Evolutionary conservation across 2,888 invertebrate genomes (phyloP), one percentile per base, ranked within the genome.

Genomic region (Leptopterna dolabrata): DNA sequence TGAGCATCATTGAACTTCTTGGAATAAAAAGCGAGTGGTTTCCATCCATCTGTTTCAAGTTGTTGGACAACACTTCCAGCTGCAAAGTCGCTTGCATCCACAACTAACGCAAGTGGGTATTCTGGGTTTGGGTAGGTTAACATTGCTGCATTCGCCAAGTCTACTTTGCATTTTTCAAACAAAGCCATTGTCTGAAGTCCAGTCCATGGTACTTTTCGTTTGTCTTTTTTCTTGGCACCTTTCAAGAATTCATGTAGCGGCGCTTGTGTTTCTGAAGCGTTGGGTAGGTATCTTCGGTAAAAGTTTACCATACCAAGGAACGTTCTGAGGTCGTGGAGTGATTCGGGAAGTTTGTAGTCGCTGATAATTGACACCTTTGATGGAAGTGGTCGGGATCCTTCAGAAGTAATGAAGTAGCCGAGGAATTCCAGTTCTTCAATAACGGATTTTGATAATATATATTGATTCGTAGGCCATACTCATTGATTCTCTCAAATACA

Each of bases 221-320:
- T n/a, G n/a, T n/a, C n/a, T n/a, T n/a, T n/a, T n/a, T n/a, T n/a
- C n/a, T n/a, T n/a, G n/a, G n/a, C n/a, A n/a, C n/a, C n/a, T 29
- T 24, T 45, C 29, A n/a, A n/a, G n/a, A n/a, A n/a, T 24, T 84
- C 87, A n/a, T 80, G 41, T 14, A 90, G 45, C 9, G 73, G 71
- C 29, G 87, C 86, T 47, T 85, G 91, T 2, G 88, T 85, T 36
- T 89, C 24, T 1, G 92, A 91, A 3, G 92, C 91, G 4, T 91
- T 45, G 2, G 91, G 91, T 0, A 92, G 88, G 88, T 90, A 92
- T 14, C 91, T 87, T 3, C 92, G 86, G 51, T 91, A 91, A 89
- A 91, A 91, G 91, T 92, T 0, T 91, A n/a, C 90, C 91, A 91
- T 0, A 91, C 91, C 0, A 92, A 70, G 88, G n/a, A 91, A 91